These are phyloP conservation scores for Plotosus lineatus DNA, from an alignment of 2,113 vertebrate species.

Conservation along the genomic window DNA sequence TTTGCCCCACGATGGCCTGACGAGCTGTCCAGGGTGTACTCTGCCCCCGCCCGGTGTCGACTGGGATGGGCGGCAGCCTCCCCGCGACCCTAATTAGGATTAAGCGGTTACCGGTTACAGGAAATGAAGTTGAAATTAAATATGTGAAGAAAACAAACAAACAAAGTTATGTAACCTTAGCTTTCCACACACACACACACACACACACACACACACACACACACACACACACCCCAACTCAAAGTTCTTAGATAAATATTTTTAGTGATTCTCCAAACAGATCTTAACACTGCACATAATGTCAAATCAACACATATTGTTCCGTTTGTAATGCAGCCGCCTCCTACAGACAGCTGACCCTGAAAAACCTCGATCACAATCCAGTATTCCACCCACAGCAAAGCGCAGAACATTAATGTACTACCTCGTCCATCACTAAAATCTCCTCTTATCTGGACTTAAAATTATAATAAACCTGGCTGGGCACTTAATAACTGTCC, in stretches of 20 bases:
- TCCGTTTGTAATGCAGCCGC: neutral
- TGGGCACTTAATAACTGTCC: conserved; percentile 35
- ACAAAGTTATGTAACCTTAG: too few species aligned
- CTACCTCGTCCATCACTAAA: neutral
- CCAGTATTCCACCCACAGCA: neutral
- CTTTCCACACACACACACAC: too few species aligned
- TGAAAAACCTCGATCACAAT: neutral
- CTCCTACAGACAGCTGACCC: neutral
- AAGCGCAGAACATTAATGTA: neutral
- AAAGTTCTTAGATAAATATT: neutral
- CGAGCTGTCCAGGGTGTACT: too few species aligned
- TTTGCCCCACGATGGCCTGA: too few species aligned
- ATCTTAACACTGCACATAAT: neutral
- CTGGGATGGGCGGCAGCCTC: too few species aligned
- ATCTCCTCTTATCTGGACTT: neutral
- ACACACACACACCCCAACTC: too few species aligned
- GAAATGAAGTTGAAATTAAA: too few species aligned
- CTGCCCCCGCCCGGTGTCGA: too few species aligned
- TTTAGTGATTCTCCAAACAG: neutral
- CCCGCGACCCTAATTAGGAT: too few species aligned
- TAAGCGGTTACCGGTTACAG: too few species aligned
- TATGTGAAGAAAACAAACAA: too few species aligned
- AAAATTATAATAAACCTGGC: neutral
- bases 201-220: too few species aligned
- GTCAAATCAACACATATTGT: neutral